Conservation (phyloP, 2,888 invertebrate genomes). For the Unio delphinus region DNA sequence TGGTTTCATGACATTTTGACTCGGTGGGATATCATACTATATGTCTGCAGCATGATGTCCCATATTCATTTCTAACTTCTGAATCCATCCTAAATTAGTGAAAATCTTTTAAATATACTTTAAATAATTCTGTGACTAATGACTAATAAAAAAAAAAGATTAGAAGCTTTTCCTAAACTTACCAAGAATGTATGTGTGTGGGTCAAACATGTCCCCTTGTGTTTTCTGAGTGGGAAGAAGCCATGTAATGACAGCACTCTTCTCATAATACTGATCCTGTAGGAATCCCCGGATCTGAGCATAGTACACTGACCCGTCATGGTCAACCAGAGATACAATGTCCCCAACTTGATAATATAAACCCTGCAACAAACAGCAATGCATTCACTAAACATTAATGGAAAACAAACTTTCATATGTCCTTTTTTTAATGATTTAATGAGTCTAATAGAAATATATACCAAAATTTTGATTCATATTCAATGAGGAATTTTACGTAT, state of each 20-base stretch:
- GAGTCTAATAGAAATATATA: too few relatives aligned
- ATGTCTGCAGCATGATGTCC: too few relatives aligned
- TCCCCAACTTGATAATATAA: conserved; percentile 90
- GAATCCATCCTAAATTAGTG: too few relatives aligned
- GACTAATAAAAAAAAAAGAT: background rate
- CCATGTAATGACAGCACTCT: conserved; percentile 94
- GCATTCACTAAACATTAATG: background rate
- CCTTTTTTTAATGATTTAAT: too few relatives aligned
- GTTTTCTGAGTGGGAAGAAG: conserved; percentile 84
- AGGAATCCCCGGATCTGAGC: conserved; percentile 91
- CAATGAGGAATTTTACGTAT: too few relatives aligned
- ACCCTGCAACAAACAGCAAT: conserved; percentile 58
- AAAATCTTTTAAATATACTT: too few relatives aligned
- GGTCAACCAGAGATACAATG: conserved; percentile 88
- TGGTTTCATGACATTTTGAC: too few relatives aligned
- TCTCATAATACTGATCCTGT: conserved; percentile 93
- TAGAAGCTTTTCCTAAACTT: conserved; percentile 20
- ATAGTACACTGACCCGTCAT: conserved; percentile 80
- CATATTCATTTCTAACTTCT: too few relatives aligned
- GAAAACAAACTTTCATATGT: too few relatives aligned
- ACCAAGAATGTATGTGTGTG: conserved; percentile 91
- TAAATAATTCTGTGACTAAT: too few relatives aligned
- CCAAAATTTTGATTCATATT: too few relatives aligned
- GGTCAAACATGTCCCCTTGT: conserved; percentile 85
- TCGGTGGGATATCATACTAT: too few relatives aligned